Conservation (phyloP, 2,888 invertebrate species). For the Chalcis sispes region DNA sequence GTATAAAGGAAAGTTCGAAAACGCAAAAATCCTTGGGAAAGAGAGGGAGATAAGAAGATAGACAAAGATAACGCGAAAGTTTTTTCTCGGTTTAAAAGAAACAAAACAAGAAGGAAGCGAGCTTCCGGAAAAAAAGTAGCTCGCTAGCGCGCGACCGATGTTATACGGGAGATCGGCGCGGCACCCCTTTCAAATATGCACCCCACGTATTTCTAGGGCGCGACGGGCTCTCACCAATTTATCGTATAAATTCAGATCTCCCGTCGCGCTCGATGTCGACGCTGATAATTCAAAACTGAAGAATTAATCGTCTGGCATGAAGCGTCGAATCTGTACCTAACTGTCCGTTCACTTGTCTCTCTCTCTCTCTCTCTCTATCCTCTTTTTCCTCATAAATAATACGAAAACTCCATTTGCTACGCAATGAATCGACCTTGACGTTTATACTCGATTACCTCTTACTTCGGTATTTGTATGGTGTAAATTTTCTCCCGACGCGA, state of each 20-base stretch:
- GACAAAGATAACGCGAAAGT: too few species aligned
- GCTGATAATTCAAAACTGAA: slow-evolving; percentile 69
- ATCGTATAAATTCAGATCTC: slow-evolving; percentile 24
- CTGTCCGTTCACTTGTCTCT: slow-evolving; percentile 53
- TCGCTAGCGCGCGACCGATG: not conserved
- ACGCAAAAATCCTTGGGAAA: not conserved
- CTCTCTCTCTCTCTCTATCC: not conserved
- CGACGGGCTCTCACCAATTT: slow-evolving; percentile 43
- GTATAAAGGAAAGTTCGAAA: slow-evolving; percentile 10
- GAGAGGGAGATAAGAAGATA: not conserved
- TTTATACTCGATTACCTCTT: slow-evolving; percentile 27
- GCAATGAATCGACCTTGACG: slow-evolving; percentile 35
- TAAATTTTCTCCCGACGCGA: too few species aligned
- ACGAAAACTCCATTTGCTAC: slow-evolving; percentile 18
- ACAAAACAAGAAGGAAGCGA: slow-evolving; percentile 6
- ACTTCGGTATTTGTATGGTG: not conserved
- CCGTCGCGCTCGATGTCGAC: slow-evolving; percentile 55
- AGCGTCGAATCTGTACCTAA: slow-evolving; percentile 64
- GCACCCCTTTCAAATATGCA: slow-evolving; percentile 51
- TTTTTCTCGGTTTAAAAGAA: not conserved
- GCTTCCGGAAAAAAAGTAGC: not conserved
- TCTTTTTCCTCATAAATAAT: not conserved
- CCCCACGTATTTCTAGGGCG: slow-evolving; percentile 65
- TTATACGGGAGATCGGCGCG: not conserved
- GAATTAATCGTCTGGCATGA: slow-evolving; percentile 69